Percentiles rank a stretch among this genome's conserved stretches.
These are phyloP conservation scores for Amphipoea oculea DNA, from an alignment of 2,888 invertebrate genomes.

Conservation along the genomic window DNA sequence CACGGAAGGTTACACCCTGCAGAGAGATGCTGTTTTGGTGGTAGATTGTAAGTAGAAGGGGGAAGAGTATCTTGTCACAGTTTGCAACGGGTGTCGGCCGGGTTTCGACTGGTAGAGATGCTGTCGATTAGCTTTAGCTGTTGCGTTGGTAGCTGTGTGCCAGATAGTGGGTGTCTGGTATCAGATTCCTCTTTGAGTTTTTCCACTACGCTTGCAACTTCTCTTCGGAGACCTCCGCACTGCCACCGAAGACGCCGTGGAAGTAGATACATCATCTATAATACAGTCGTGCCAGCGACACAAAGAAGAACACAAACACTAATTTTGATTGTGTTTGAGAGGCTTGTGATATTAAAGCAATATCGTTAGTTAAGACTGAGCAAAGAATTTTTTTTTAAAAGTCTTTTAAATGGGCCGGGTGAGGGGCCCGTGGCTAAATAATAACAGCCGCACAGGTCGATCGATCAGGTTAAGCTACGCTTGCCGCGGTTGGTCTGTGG, in stretches of 20 bases:
- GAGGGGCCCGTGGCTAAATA: too few species aligned
- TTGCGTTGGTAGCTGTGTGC: neutral
- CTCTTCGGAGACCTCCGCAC: neutral
- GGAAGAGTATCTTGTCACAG: neutral
- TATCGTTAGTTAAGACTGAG: neutral
- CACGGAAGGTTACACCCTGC: too few species aligned
- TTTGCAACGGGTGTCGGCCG: neutral
- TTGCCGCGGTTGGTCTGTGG: too few species aligned
- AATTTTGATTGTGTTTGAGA: neutral
- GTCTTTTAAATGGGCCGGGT: neutral
- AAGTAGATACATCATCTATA: too few species aligned
- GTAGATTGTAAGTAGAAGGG: neutral
- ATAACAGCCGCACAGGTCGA: too few species aligned
- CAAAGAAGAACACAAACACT: neutral
- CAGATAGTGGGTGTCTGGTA: neutral
- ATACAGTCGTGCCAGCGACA: neutral
- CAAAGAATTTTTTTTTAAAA: too few species aligned
- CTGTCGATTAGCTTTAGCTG: neutral
- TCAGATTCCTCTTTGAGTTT: neutral
- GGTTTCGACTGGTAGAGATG: neutral
- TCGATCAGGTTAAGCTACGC: too few species aligned
- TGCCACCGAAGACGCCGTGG: neutral
- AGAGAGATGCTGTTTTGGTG: neutral
- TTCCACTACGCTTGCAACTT: neutral
- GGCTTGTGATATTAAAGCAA: neutral